These are phyloP conservation scores for Anthopleura xanthogrammica DNA, from an alignment of 92 coral and sea anemone species.

Conservation along the genomic window DNA sequence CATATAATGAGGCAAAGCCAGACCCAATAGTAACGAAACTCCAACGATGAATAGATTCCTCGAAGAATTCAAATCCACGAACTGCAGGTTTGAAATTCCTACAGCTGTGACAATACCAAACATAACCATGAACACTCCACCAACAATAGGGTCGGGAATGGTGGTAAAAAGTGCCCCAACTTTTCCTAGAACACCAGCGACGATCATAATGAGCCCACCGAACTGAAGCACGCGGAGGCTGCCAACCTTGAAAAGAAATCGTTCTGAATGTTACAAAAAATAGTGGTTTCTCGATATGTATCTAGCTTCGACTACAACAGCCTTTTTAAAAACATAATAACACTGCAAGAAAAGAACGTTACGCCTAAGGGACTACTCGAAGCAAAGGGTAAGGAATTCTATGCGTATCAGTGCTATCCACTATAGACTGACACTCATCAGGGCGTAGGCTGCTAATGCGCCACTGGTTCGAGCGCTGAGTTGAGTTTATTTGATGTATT, in stretches of 20 bases:
- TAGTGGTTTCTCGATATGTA: too few species aligned
- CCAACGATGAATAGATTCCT: slow-evolving; percentile 86
- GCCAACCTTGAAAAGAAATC: slow-evolving; percentile 57
- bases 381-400: too few species aligned
- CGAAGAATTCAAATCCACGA: slow-evolving; percentile 83
- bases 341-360: too few species aligned
- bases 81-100: slow-evolving; percentile 90
- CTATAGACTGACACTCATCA: too few species aligned
- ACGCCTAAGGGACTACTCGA: too few species aligned
- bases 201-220: slow-evolving; percentile 66
- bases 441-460: too few species aligned
- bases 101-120: slow-evolving; percentile 93
- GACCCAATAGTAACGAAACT: slow-evolving; percentile 71
- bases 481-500: too few species aligned
- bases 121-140: slow-evolving; percentile 89
- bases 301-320: too few species aligned
- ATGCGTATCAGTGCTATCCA: too few species aligned
- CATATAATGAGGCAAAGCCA: slow-evolving; percentile 84
- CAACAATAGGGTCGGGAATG: slow-evolving; percentile 92
- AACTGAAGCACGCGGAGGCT: slow-evolving; percentile 80
- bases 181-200: slow-evolving; percentile 75
- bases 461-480: too few species aligned
- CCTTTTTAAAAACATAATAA: too few species aligned
- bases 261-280: not conserved
- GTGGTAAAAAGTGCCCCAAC: slow-evolving; percentile 92